These are phyloP conservation scores for Amazona guildingii DNA, from an alignment of 2,113 vertebrate species.

Conservation along the genomic window DNA sequence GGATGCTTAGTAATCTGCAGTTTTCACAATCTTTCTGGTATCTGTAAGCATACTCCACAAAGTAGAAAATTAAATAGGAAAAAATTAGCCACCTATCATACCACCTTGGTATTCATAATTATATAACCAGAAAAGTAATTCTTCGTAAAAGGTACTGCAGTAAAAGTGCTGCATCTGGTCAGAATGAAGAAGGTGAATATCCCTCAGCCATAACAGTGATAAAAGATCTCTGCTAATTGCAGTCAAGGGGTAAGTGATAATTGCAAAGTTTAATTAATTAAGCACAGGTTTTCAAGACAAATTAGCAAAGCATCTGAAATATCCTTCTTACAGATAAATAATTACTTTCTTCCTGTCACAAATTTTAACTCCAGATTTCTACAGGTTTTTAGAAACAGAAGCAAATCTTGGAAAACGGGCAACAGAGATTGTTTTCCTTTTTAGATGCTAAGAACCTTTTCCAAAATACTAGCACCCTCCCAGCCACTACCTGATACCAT, in stretches of 20 bases:
- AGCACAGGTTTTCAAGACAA: not conserved
- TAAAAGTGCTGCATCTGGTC: not conserved
- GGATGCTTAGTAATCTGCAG: not conserved
- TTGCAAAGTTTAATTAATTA: not conserved
- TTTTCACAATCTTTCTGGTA: not conserved
- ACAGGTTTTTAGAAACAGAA: not conserved
- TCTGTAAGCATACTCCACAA: not conserved
- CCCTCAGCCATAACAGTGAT: not conserved
- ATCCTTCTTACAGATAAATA: not conserved
- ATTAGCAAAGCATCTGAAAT: not conserved
- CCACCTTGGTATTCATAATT: not conserved
- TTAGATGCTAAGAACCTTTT: not conserved
- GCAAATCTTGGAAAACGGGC: not conserved
- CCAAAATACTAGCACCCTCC: not conserved
- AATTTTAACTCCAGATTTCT: not conserved
- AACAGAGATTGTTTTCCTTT: not conserved
- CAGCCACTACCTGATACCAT: not conserved
- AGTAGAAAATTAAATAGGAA: not conserved
- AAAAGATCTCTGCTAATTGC: not conserved
- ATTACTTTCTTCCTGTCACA: not conserved
- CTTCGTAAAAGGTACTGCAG: not conserved
- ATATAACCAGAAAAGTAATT: not conserved
- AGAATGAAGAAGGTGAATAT: not conserved
- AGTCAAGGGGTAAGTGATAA: not conserved
- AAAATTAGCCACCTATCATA: not conserved